phyloP scores from a whole-genome alignment of 2,797 vertebrate genomes.

The Pempheris klunzingeri region DNA sequence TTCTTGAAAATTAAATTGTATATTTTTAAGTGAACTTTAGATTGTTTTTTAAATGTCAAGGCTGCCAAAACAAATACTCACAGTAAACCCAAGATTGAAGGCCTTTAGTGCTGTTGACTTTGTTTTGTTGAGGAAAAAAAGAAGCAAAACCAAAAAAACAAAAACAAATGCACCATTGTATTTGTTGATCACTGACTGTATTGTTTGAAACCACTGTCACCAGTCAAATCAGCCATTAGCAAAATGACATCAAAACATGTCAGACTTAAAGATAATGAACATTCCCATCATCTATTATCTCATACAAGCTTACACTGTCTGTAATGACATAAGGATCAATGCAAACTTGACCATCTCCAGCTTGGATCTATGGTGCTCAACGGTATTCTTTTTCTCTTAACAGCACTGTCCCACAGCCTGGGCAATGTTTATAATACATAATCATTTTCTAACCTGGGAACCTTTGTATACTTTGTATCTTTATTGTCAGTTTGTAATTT shows the following conservation, averaged over 20 bases:
- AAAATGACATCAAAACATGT: conserved; percentile 14
- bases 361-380: conserved; percentile 80
- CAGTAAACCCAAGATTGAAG: conserved; percentile 71
- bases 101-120: conserved; percentile 74
- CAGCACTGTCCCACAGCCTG: conserved; percentile 84
- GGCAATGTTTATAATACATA: conserved; percentile 86
- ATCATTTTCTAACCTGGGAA: conserved; percentile 83
- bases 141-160: conserved; percentile 34
- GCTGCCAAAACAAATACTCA: conserved; percentile 77
- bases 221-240: conserved; percentile 42
- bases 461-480: conserved; percentile 85
- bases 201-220: conserved; percentile 67
- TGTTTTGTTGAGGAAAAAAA: conserved; percentile 57
- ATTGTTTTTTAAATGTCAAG: conserved; percentile 76
- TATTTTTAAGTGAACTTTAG: conserved; percentile 90
- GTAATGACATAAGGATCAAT: conserved; percentile 48
- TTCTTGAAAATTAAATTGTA: conserved; percentile 88
- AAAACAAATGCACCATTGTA: conserved; percentile 20
- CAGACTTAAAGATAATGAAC: conserved; percentile 44
- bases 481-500: conserved; percentile 76
- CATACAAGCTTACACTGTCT: conserved; percentile 65
- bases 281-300: conserved; percentile 47
- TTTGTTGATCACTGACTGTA: conserved; percentile 37
- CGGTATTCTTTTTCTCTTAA: conserved; percentile 70
- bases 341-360: conserved; percentile 56